Base-by-base conservation (phyloP, 2,888 invertebrate species). In the Anticlea derivata region DNA sequence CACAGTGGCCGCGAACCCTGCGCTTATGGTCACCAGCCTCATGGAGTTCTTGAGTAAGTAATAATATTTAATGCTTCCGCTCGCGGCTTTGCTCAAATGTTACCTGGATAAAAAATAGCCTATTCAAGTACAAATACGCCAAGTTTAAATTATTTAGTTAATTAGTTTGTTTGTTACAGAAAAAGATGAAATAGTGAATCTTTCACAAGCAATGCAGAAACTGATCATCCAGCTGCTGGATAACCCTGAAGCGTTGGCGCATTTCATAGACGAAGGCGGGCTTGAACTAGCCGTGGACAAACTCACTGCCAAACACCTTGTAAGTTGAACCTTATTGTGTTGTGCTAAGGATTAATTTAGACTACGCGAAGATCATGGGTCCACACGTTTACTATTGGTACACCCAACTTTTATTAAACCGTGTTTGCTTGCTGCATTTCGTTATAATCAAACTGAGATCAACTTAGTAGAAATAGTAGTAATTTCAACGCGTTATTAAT, bases 151-250 rank as follows among this genome's bases (percentile, higher is more conserved):
- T 17, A 17, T 17, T 17, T 17, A 17, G n/a, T 17, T 17, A 17
- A 17, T 17, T 17, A 3, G n/a, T 17, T 17, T 17, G 2, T 23
- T 37, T 11, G 2, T 47, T 53, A 35, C 60, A 82, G 85, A 70
- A 12, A 83, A 77, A 55, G 81, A 79, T 41, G 83, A 82, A 31
- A 65, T 83, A 51, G 76, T 87, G 20, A 77, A 83, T 58, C 83
- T 98, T 5, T 97, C 97, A 0, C 97, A 97, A 79, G 97, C 97
- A 1, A 92, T 98, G 75, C 92, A 97, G 41, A 96, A 96, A 92
- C 94, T 97, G 67, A 94, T 97, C 26, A 89, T 96, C 7, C 94
- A 95, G 68, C 94, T 97, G 5, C 84, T 98, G 35, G 96, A 96
- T 73, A 94, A 94, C 30, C 94, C 95, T 38, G 93, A 94, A 27